A percentile compares a stretch with the other conserved stretches of the same genome.
Conservation (phyloP, 92 coral and sea anemone species). For the Palythoa grandiflora region DNA sequence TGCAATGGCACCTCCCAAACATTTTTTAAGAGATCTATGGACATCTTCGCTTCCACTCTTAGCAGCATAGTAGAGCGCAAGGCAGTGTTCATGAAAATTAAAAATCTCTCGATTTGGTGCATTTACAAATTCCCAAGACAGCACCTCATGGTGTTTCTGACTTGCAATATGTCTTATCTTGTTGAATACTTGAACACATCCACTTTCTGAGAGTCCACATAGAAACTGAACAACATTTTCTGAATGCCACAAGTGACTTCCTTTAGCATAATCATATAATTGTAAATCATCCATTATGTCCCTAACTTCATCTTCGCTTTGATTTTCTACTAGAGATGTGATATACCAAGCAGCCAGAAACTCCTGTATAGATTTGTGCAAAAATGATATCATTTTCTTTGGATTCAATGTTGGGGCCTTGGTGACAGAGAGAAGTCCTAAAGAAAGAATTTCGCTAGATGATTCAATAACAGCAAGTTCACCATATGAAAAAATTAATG, state of each 20-base stretch:
- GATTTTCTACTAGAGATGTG: not conserved
- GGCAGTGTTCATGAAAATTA: not conserved
- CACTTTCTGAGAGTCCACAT: constrained; percentile 11
- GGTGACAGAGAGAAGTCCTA: constrained; percentile 18
- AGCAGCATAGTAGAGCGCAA: not conserved
- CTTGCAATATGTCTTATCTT: not conserved
- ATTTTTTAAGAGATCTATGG: not conserved
- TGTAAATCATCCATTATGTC: not conserved
- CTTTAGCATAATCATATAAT: not conserved
- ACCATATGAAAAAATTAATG: not conserved
- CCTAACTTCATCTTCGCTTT: not conserved
- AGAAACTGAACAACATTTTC: not conserved
- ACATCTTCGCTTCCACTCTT: not conserved
- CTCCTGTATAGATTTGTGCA: constrained; percentile 7
- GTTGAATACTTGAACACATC: not conserved
- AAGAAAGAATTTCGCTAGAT: not conserved
- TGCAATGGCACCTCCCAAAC: not conserved
- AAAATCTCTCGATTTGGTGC: not conserved
- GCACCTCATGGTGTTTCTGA: not conserved
- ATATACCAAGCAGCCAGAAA: constrained; percentile 26
- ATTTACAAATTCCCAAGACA: not conserved
- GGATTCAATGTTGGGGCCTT: not conserved
- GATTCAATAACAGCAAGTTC: not conserved
- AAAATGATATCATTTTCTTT: constrained; percentile 4
- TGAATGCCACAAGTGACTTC: constrained; percentile 20